Base-by-base conservation (phyloP, 2,888 invertebrate genomes). In the Rhingia campestris region DNA sequence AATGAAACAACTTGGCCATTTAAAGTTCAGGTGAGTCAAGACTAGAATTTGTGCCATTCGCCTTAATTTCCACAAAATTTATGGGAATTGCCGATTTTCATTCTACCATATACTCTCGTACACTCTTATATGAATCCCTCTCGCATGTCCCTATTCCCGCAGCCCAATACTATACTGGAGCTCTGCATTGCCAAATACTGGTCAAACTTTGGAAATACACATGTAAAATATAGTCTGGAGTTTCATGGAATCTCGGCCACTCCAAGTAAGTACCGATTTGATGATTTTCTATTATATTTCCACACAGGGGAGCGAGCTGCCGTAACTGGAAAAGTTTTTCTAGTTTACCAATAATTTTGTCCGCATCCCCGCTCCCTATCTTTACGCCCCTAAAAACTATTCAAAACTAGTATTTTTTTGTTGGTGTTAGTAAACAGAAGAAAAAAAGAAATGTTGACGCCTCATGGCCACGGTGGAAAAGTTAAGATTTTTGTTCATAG, bases 101-200 rank as follows among this genome's bases (percentile, higher is more conserved):
- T 22, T 2, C 77, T 79, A 39, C 79, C 69, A 69, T 69, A 72
- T 82, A 82, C 84, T 79, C 76, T 81, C 45, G 58, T 54, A 73
- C 51, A 66, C 73, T 74, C 41, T 64, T 77, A 45, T 33, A 73
- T 79, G 74, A 86, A 77, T 81, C 82, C 76, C 84, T 79, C 79
- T 70, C 2, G 22, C 22, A 22, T 22, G n/a, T 86, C 69, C 6
- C 61, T 35, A 86, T 56, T 89, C 30, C 4, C 35, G 45, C 89
- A 95, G 94, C 95, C 95, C 73, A 95, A 95, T 79, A 92, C 95
- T 32, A 95, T 97, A 22, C 91, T 99, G 77, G 99, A 99, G 92
- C 92, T 99, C 49, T 97, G 95, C 74, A 93, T 99, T 81, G 97
- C 97, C 6, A 98, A 98, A 91, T 98, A 97, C 93, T 99, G 98